Base-by-base conservation (phyloP, 30 jellyfish, hydroid and myxozoan genomes). In the Calvadosia cruxmelitensis region DNA sequence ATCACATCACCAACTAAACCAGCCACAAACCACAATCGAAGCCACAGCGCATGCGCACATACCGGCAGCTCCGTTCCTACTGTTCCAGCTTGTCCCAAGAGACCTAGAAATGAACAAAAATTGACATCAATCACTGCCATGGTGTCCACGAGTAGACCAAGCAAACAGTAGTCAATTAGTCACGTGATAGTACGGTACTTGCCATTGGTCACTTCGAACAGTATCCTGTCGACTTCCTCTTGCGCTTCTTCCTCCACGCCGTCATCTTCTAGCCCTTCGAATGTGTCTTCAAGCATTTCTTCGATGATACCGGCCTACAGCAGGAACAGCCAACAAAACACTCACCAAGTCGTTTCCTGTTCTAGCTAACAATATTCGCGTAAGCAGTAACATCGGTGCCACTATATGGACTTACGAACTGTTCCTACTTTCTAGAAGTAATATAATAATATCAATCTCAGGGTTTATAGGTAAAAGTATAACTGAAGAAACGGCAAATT, bases 241-340 rank as follows among this genome's bases (percentile, higher is more conserved):
- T 89, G 98, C n/a, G 98, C 98, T 50, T 75, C 98, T 72, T 89
- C 98, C 80, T 89, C 98, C 2, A 89, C 61, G 32, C 76, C 98
- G 61, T 89, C 98, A 36, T 89, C 98, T 31, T 89, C 98, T 64
- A 89, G 81, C 29, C 95, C 79, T 49, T 80, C 94, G 70, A 89
- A 89, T 23, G 98, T 80, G 34, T 89, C 98, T 50, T 89, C 98
- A 33, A 89, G 69, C 95, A 89, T 89, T 48, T 89, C 98, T 50
- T 89, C 98, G 27, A 89, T 89, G 33, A 89, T 80, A 3, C 98
- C 98, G 33, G 98, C 98, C 98, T 89, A 32, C 1, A 33, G 27
- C 53, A 53, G 29, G 48, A 36, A 23, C 12, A 57, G 30, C 2
- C 12, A 33, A 33, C 10, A 10, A 42, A 42, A 42, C 10, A 42